Evolutionary conservation across 2,888 invertebrate genomes (phyloP).

Genomic region (Phytoseiulus persimilis): DNA sequence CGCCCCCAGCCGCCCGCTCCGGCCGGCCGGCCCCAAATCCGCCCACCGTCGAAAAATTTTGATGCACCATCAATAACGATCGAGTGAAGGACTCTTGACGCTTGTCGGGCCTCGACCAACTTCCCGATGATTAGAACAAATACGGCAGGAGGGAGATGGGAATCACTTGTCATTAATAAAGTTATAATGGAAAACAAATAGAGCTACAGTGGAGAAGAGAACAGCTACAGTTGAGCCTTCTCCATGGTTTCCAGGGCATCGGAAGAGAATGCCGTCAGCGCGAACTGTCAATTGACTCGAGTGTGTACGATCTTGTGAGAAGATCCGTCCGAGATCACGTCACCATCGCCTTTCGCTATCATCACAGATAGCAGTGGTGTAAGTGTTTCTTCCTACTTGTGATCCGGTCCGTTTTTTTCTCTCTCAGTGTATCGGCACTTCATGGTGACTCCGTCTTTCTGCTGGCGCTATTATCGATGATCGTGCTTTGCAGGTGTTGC

Average conservation of each 20-base stretch:
- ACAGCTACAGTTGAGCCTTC: neutral
- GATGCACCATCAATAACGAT: neutral
- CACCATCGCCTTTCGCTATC: neutral
- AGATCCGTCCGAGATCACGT: neutral
- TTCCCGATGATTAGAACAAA: neutral
- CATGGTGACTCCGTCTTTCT: neutral
- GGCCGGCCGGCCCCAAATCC: neutral
- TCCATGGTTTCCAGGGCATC: neutral
- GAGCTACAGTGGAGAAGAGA: neutral
- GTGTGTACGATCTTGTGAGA: neutral
- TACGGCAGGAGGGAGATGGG: neutral
- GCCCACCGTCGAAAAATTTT: neutral
- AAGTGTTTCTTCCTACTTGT: neutral
- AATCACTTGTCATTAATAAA: neutral
- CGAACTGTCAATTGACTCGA: neutral
- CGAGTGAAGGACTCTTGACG: neutral
- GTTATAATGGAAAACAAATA: neutral
- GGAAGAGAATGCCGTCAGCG: neutral
- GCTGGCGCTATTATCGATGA: neutral
- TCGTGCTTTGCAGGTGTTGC: neutral
- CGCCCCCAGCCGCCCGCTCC: neutral
- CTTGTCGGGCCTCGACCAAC: neutral
- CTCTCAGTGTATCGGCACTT: neutral
- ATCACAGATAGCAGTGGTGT: neutral
- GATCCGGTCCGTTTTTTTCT: neutral